Base-by-base conservation (phyloP, 2,888 invertebrate species). In the Arrhopalites spinosus region DNA sequence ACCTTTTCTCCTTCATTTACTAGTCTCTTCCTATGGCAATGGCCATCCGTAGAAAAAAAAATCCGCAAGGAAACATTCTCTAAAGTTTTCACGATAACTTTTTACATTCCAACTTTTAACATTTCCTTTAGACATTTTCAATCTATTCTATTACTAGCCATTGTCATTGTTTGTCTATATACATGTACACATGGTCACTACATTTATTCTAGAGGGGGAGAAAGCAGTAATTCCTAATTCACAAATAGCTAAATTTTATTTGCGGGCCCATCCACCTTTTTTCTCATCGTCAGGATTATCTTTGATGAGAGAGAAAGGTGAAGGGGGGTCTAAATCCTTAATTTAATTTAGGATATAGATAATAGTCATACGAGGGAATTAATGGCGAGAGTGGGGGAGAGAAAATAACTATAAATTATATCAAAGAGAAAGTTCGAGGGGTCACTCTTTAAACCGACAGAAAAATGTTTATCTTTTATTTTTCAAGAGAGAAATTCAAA, bases 81-180 rank as follows among this genome's bases (percentile, higher is more conserved):
- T 11, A 70, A 70, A 70, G 70, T 70, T 70, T 36, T 8, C 53
- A 56, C 30, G 53, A 70, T 70, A 70, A 70, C 70, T 56, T 56
- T 70, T 70, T 56, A 70, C 70, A 70, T 68, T 68, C 50, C 59
- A 53, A 45, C 29, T 43, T 36, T 29, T 27, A 56, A 53, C 53
- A 70, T 50, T 56, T 59, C 59, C 59, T 59, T 3, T 25, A 25
- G 36, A 36, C 36, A 36, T 59, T 25, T 53, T 53, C 53, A 53
- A n/a, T 20, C 11, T 53, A 53, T 23, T 8, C 59, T 59, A 59
- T 59, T 59, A 59, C 59, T 36, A 36, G 36, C 36, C 36, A n/a
- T 36, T 36, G 36, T 36, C 5, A 36, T 36, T 36, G 36, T 59
- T 13, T 59, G 53, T 20, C 3, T 53, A 2, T 20, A 5, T 20